Evolutionary conservation across 2,888 invertebrate species (phyloP).

Genomic region (Drosophila demipolita): DNA sequence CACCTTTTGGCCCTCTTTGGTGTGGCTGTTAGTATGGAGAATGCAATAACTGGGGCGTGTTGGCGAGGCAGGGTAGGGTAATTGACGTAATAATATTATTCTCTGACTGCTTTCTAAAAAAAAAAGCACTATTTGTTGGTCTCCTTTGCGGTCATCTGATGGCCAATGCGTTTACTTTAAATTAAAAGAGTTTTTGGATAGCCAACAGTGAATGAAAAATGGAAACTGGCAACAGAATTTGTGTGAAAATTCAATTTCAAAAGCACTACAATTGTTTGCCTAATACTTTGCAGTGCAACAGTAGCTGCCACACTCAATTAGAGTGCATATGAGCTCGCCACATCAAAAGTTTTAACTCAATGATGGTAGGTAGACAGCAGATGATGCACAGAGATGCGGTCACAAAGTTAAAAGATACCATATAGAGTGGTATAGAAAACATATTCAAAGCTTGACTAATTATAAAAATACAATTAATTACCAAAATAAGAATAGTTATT

Average conservation of each 20-base stretch:
- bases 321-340: slow-evolving; percentile 19
- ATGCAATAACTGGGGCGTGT: not conserved
- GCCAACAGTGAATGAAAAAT: slow-evolving; percentile 12
- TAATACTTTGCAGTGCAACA: slow-evolving; percentile 16
- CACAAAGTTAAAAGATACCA: not conserved
- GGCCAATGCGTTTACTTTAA: slow-evolving; percentile 56
- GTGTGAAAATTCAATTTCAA: slow-evolving; percentile 38
- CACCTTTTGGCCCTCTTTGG: not conserved
- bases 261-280: slow-evolving; percentile 19
- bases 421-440: not conserved
- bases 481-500: not conserved
- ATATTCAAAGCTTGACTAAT: too few relatives aligned
- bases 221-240: not conserved
- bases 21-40: not conserved
- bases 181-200: slow-evolving; percentile 49
- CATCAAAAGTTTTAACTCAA: not conserved
- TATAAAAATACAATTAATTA: not conserved
- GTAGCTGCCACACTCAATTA: slow-evolving; percentile 27
- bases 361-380: not conserved
- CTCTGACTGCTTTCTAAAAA: slow-evolving; percentile 6
- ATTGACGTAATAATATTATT: slow-evolving; percentile 10
- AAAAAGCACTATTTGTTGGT: not conserved
- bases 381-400: not conserved
- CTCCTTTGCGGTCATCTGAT: slow-evolving; percentile 22
- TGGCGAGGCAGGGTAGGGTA: slow-evolving; percentile 1